phyloP scores from a whole-genome alignment of 2,113 vertebrate species.

The Vulpes ferrilata region DNA sequence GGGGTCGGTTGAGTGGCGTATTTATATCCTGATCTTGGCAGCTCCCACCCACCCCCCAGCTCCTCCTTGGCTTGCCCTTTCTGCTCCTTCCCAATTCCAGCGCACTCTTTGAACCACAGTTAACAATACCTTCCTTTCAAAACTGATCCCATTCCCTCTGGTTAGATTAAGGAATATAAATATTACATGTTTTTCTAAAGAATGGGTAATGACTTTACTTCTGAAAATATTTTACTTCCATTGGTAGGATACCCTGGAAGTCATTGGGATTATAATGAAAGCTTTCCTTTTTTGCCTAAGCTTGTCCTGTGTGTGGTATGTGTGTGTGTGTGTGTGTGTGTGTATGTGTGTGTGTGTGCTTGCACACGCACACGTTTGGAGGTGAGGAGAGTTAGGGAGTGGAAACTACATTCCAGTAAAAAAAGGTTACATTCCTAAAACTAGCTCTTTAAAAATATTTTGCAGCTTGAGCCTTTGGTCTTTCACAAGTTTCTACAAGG shows the following conservation, averaged over 20 bases:
- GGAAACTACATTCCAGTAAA: conserved; percentile 52
- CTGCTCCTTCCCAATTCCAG: neutral
- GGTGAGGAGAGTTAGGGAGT: neutral
- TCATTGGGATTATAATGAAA: conserved; percentile 58
- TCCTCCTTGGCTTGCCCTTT: fast-evolving
- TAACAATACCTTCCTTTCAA: conserved; percentile 62
- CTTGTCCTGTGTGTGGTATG: neutral
- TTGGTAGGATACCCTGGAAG: neutral
- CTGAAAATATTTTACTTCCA: conserved; percentile 64
- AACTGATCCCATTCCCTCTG: neutral
- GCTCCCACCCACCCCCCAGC: no score
- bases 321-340: neutral
- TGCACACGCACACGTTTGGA: neutral
- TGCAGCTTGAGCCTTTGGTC: conserved; percentile 59
- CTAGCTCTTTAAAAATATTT: conserved; percentile 69
- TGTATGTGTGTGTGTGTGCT: neutral
- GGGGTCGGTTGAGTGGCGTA: neutral
- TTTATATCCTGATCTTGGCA: conserved; percentile 45
- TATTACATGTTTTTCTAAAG: conserved; percentile 36
- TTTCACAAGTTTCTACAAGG: conserved; percentile 74
- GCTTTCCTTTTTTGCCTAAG: conserved; percentile 47
- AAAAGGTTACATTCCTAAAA: conserved; percentile 71
- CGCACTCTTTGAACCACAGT: conserved; percentile 55
- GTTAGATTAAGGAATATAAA: conserved; percentile 52
- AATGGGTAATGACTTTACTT: conserved; percentile 66